phyloP scores from a whole-genome alignment of 2,888 invertebrate species.

The Balanococcus diminutus region DNA sequence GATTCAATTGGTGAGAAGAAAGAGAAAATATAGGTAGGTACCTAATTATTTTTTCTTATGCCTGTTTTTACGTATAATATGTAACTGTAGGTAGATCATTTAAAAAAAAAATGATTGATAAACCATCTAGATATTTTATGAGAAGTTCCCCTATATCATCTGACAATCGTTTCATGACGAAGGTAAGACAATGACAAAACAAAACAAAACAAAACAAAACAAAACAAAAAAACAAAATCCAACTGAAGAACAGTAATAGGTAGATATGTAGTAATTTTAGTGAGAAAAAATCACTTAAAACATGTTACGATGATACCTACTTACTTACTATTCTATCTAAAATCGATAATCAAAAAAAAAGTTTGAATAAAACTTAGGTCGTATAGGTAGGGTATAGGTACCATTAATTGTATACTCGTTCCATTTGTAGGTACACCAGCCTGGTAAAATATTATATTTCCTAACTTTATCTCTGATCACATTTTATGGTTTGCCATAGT shows the following conservation, averaged over 20 bases:
- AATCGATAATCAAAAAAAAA: not conserved
- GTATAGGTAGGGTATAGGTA: no score
- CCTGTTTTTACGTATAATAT: no score
- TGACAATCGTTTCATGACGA: no score
- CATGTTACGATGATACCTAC: not conserved
- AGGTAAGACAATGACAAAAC: not conserved
- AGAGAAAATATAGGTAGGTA: no score
- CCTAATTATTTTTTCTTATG: no score
- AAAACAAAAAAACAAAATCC: not conserved
- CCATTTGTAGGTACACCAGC: not conserved
- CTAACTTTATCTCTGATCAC: not conserved
- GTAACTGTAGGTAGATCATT: no score
- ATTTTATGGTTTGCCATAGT: not conserved
- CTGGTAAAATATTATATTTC: slow-evolving; percentile 8
- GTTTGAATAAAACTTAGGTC: not conserved
- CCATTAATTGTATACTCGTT: not conserved
- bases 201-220: not conserved
- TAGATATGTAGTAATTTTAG: not conserved
- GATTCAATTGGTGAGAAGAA: no score
- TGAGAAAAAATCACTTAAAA: not conserved
- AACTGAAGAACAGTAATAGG: not conserved
- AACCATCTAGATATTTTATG: no score
- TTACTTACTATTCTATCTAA: not conserved
- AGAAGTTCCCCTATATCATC: no score
- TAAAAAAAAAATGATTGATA: no score